Conservation (phyloP, 2,888 invertebrate species). For the Melanostoma mellinum region DNA sequence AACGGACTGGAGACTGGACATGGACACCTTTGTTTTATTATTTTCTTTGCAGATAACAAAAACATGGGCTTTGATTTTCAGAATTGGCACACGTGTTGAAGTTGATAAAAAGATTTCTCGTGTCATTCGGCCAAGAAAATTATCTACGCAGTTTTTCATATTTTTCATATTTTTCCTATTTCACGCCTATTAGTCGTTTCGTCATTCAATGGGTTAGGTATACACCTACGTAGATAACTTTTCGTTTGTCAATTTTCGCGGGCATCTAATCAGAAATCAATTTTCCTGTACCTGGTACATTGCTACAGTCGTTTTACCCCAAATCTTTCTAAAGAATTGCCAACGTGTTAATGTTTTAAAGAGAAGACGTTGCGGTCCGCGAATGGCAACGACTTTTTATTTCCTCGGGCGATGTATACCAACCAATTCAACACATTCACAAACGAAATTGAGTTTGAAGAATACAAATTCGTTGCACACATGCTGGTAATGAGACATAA, state of each 20-base stretch:
- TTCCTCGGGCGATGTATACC: background rate
- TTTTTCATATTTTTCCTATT: no score
- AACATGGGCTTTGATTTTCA: no score
- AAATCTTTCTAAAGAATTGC: constrained; percentile 23
- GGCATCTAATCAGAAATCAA: constrained; percentile 33
- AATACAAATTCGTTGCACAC: constrained; percentile 3
- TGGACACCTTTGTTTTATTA: no score
- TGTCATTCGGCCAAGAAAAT: no score
- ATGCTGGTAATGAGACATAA: constrained; percentile 18
- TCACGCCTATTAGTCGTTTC: no score
- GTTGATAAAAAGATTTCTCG: no score
- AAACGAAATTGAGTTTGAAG: constrained; percentile 4
- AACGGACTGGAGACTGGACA: no score
- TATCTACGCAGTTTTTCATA: no score
- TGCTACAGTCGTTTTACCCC: background rate
- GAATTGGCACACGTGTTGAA: no score
- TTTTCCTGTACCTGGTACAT: background rate
- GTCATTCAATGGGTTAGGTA: no score
- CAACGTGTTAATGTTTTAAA: constrained; percentile 46
- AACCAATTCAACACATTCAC: background rate
- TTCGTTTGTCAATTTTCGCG: background rate
- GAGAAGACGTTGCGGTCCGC: background rate
- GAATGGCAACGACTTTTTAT: background rate
- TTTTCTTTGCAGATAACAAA: no score
- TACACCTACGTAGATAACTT: no score